A percentile compares a stretch with the other conserved stretches of the same genome.
phyloP scores from a whole-genome alignment of 2,113 vertebrate species.

The Melospiza melodia region DNA sequence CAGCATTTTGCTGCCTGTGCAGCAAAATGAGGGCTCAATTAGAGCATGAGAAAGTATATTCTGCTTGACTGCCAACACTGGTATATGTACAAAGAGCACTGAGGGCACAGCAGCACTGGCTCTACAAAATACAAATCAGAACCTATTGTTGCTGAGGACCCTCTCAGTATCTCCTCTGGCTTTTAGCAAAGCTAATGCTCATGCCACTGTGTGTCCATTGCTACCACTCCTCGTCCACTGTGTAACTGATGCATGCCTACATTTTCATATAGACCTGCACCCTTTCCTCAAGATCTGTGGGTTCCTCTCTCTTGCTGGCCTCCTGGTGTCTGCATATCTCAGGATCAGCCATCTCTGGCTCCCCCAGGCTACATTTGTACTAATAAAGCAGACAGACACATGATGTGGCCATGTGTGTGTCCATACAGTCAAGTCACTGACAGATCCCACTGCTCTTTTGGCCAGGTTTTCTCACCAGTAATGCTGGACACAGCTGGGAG shows the following conservation, averaged over 20 bases:
- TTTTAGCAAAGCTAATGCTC: neutral
- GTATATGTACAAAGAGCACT: neutral
- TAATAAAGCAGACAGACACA: neutral
- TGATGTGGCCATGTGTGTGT: accelerated
- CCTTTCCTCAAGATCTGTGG: neutral
- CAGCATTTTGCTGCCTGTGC: neutral
- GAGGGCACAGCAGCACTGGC: neutral
- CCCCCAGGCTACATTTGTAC: neutral
- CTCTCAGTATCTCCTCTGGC: neutral
- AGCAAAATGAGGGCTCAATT: constrained; percentile 4
- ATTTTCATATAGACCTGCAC: accelerated
- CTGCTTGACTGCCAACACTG: neutral
- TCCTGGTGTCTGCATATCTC: neutral
- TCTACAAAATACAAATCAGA: neutral
- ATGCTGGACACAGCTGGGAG: neutral
- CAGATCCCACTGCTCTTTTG: neutral
- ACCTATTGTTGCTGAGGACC: neutral
- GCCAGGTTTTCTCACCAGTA: neutral
- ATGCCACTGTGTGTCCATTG: neutral
- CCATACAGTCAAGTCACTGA: accelerated
- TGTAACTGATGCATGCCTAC: neutral
- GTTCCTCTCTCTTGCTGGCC: neutral
- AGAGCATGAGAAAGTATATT: neutral
- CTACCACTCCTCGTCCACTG: accelerated
- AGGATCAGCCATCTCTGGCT: neutral